Evolutionary conservation across 2,888 invertebrate genomes (phyloP), one percentile per base, ranked within the genome.

Genomic region (Orgyia antiqua): DNA sequence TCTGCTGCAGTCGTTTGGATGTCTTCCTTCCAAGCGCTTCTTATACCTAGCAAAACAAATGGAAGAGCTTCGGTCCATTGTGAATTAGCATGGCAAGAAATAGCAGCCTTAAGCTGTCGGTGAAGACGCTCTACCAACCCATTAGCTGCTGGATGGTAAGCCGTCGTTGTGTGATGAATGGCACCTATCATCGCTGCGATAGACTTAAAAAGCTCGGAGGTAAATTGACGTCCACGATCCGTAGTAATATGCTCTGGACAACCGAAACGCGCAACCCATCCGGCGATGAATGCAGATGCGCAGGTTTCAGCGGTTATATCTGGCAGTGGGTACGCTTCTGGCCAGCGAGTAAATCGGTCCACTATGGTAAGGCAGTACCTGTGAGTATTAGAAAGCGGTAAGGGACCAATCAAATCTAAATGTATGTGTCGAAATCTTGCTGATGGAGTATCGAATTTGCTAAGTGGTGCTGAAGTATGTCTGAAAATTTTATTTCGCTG

Each of bases 211-310:
- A 9, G 1, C 1, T 27, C 11, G n/a, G 27, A 27, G 1, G 2
- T 2, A 7, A 27, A 27, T n/a, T 28, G 28, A 1, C 20, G 9
- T 1, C 20, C 28, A 1, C 20, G 9, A 7, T 28, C 28, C 1
- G 28, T 28, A 1, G 28, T 28, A 9, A 28, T 21, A n/a, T 21
- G 20, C 2, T 21, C 20, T 4, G 28, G 28, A 20, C 28, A 28
- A 1, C 28, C 20, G 4, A 13, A 20, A 1, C 27, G 19, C 1
- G 27, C 2, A 1, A 27, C 8, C 20, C 77, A 84, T 0, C 42
- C 39, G 0, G 29, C 19, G 10, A 61, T 31, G 4, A 84, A 54
- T 1, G 67, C 59, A n/a, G 35, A 1, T n/a, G n/a, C n/a, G n/a
- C n/a, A n/a, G n/a, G n/a, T n/a, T n/a, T n/a, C n/a, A n/a, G n/a